These are phyloP conservation scores for Tiphia femorata DNA, from an alignment of 2,888 invertebrate species.

Conservation along the genomic window DNA sequence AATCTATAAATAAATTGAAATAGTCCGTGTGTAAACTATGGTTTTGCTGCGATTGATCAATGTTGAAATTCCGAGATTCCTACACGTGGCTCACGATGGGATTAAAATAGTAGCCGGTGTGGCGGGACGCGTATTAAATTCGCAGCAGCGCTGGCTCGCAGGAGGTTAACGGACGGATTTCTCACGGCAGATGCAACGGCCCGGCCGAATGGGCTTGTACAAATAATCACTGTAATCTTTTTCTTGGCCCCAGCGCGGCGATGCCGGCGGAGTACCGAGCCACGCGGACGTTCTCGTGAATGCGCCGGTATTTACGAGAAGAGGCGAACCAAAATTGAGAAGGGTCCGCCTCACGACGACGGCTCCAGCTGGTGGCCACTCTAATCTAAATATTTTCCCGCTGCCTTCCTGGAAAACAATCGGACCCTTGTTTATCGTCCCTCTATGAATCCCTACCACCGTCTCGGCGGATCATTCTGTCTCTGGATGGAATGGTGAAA, in stretches of 20 bases:
- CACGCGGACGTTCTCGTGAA: constrained; percentile 23
- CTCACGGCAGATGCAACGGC: constrained; percentile 42
- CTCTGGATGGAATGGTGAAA: no score
- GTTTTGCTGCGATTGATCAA: no score
- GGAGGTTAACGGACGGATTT: constrained; percentile 31
- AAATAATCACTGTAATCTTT: constrained; percentile 45
- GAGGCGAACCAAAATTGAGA: constrained; percentile 41
- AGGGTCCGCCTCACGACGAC: constrained; percentile 22
- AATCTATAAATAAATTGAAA: no score
- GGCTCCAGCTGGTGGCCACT: constrained; percentile 33
- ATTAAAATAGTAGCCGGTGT: no score
- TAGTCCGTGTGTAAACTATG: no score
- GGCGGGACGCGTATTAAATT: no score
- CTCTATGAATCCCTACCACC: no score
- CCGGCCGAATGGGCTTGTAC: constrained; percentile 42
- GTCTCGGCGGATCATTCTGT: no score
- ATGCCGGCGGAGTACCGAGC: constrained; percentile 18
- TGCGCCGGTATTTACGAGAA: constrained; percentile 40
- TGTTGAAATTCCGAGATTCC: no score
- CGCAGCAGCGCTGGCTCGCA: no score
- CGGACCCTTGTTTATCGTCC: constrained; percentile 32
- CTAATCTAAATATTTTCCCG: constrained; percentile 46
- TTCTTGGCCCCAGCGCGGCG: constrained; percentile 27
- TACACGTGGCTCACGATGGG: no score
- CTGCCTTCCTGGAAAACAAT: constrained; percentile 37